phyloP scores from a whole-genome alignment of 2,888 invertebrate species.

The Mechanitis mazaeus region DNA sequence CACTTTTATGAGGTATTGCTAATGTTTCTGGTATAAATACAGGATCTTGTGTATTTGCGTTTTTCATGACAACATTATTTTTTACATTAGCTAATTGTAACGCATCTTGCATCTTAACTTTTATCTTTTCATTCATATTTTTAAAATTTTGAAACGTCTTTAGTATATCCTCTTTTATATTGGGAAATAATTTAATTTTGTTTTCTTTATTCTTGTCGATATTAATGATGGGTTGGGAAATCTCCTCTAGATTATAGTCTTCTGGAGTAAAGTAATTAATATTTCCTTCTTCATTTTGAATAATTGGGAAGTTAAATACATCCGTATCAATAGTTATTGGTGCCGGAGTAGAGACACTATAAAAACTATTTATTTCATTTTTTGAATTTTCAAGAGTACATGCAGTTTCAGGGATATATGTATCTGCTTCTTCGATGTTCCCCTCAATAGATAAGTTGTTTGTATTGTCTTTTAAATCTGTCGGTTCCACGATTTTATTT shows the following conservation, averaged over 20 bases:
- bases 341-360: no score
- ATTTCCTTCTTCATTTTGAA: slow-evolving; percentile 1
- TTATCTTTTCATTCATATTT: slow-evolving; percentile 25
- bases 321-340: background rate
- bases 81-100: slow-evolving; percentile 15
- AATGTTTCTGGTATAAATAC: no score
- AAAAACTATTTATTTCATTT: no score
- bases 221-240: no score
- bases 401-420: no score
- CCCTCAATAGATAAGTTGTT: no score
- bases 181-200: slow-evolving; percentile 30
- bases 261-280: background rate
- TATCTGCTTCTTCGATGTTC: no score
- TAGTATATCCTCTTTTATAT: slow-evolving; percentile 37
- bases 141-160: slow-evolving; percentile 39
- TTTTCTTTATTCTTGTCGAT: slow-evolving; percentile 1
- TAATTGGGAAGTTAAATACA: background rate
- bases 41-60: background rate
- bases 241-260: background rate
- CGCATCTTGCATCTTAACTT: slow-evolving; percentile 19
- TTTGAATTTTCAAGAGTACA: no score
- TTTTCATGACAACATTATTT: slow-evolving; percentile 9
- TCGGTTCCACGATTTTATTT: no score
- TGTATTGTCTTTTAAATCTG: no score
- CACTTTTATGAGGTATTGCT: background rate